A percentile compares a stretch with the other conserved stretches of the same genome.
Evolutionary conservation across 2,113 vertebrate species (phyloP).

Genomic region (Aviceda subcristata): DNA sequence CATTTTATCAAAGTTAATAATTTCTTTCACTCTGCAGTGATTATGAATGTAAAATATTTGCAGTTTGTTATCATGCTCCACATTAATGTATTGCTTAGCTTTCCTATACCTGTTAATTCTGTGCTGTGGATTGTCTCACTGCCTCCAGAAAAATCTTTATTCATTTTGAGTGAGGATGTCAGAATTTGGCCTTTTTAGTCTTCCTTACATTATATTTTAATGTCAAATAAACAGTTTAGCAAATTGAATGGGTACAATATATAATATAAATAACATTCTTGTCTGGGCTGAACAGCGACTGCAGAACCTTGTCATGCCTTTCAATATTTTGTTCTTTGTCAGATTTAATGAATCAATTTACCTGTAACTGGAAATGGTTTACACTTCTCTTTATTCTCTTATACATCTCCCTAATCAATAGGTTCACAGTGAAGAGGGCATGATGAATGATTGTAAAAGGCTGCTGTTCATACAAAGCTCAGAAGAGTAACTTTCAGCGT

Average conservation of each 20-base stretch:
- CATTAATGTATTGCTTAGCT: neutral
- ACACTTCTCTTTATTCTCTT: neutral
- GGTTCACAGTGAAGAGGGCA: neutral
- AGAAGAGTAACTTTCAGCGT: neutral
- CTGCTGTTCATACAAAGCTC: neutral
- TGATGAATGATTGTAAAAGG: neutral
- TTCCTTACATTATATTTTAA: neutral
- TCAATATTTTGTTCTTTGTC: neutral
- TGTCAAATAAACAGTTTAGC: neutral
- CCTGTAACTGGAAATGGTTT: neutral
- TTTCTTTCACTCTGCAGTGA: neutral
- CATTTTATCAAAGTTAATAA: conserved; percentile 14
- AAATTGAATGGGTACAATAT: neutral
- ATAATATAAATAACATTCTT: neutral
- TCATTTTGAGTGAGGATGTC: neutral
- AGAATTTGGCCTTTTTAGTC: neutral
- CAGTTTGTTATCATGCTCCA: neutral
- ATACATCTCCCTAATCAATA: neutral
- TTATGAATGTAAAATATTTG: conserved; percentile 5
- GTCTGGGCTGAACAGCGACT: neutral
- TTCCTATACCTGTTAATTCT: neutral
- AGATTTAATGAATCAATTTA: conserved; percentile 16
- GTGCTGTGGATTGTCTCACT: neutral
- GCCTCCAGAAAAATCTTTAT: neutral
- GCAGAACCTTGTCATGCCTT: neutral